phyloP scores from a whole-genome alignment of 2,888 invertebrate genomes.

The Hymenopus coronatus region DNA sequence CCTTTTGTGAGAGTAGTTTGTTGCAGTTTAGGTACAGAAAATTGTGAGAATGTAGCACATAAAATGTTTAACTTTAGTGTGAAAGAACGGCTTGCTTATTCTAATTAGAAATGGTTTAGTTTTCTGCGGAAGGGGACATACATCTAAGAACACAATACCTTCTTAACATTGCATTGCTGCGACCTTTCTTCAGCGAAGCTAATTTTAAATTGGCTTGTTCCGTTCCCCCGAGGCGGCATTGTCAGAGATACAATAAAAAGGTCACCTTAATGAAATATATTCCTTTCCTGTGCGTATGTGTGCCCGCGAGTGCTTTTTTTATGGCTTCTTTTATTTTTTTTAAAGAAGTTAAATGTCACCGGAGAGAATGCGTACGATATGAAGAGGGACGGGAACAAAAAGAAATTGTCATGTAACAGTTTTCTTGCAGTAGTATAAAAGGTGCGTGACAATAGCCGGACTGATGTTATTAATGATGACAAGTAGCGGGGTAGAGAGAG shows the following conservation, averaged over 20 bases:
- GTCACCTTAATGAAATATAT: neutral
- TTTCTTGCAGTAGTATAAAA: neutral
- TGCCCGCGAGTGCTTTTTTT: neutral
- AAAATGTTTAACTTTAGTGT: no score
- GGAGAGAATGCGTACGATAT: neutral
- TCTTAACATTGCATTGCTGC: neutral
- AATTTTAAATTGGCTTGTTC: neutral
- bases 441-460: neutral
- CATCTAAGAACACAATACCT: neutral
- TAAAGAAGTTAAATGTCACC: neutral
- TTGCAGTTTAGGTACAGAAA: no score
- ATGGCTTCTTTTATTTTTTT: neutral
- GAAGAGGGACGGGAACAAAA: neutral
- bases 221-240: neutral
- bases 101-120: no score
- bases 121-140: neutral
- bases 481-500: neutral
- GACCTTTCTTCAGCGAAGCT: neutral
- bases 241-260: neutral
- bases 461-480: constrained; percentile 11
- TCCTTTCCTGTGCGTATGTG: neutral
- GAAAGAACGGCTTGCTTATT: no score
- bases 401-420: constrained; percentile 9
- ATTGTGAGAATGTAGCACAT: no score
- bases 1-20: no score